These are phyloP conservation scores for Piscicola geometra DNA, from an alignment of 2,888 invertebrate genomes.

Conservation along the genomic window DNA sequence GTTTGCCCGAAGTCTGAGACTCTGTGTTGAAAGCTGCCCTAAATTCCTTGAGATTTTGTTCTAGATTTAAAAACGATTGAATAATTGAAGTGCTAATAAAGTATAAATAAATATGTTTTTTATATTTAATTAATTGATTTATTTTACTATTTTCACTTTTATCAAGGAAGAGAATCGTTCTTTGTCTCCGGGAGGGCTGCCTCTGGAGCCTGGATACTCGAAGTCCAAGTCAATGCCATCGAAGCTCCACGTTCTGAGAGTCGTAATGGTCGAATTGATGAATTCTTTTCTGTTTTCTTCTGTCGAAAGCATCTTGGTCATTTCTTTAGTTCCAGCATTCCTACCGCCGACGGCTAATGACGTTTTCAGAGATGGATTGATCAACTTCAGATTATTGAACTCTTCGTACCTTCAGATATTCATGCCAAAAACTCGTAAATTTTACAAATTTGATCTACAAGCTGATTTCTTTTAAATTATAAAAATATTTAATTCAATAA, in stretches of 20 bases:
- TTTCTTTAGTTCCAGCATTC: conserved; percentile 7
- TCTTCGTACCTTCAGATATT: not conserved
- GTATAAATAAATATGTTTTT: not conserved
- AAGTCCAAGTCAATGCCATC: conserved; percentile 22
- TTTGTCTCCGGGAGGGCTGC: conserved; percentile 25
- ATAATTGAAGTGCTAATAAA: not conserved
- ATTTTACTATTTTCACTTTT: conserved; percentile 33
- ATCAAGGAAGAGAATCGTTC: not conserved
- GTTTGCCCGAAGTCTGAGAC: not conserved
- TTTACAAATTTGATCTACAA: too few species aligned
- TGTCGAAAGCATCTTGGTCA: conserved; percentile 2
- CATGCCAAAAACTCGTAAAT: too few species aligned
- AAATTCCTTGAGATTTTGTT: conserved; percentile 12
- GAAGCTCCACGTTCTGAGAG: conserved; percentile 4
- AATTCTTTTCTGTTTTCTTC: not conserved
- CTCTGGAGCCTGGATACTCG: conserved; percentile 10
- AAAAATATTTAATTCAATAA: not conserved
- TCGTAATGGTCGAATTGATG: not conserved
- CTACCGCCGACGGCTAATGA: conserved; percentile 13
- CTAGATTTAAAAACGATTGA: too few species aligned
- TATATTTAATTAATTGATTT: not conserved
- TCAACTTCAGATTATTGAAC: not conserved
- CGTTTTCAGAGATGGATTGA: conserved; percentile 1
- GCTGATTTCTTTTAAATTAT: too few species aligned
- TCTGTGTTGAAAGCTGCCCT: not conserved